Percentiles rank a stretch among this genome's conserved stretches.
Evolutionary conservation across 2,797 vertebrate genomes (phyloP).

Genomic region (Diplodus puntazzo): DNA sequence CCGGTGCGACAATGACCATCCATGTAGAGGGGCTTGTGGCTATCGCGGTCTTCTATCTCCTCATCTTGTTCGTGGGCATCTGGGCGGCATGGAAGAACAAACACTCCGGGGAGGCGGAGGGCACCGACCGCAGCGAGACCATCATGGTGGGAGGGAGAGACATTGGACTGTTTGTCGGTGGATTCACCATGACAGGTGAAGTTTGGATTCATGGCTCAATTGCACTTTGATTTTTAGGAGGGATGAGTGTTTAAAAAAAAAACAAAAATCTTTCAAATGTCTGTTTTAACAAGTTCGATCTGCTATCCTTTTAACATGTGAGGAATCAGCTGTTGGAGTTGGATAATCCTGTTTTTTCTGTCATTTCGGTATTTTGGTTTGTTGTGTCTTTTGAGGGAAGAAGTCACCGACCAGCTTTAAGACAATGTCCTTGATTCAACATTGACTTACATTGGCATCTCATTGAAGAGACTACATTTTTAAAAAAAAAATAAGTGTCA

Average conservation of each 20-base stretch:
- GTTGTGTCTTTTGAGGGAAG: background rate
- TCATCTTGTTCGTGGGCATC: constrained; percentile 95
- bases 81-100: constrained; percentile 99
- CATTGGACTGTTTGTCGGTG: constrained; percentile 96
- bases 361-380: too few relatives aligned
- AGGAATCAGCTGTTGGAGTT: background rate
- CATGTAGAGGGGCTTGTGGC: constrained; percentile 95
- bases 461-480: background rate
- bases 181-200: constrained; percentile 97
- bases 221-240: background rate
- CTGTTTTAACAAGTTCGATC: background rate
- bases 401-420: background rate
- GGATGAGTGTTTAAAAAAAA: too few relatives aligned
- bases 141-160: constrained; percentile 98
- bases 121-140: constrained; percentile 92
- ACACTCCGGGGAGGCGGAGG: constrained; percentile 88
- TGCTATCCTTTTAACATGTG: background rate
- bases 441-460: background rate
- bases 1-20: constrained; percentile 88
- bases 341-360: background rate
- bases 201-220: background rate
- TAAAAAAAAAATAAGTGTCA: too few relatives aligned
- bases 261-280: background rate
- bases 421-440: background rate
- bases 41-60: constrained; percentile 94